Evolutionary conservation across 2,113 vertebrate genomes (phyloP), one percentile per base, ranked within the genome.

Genomic region (Lipophrys pholis): DNA sequence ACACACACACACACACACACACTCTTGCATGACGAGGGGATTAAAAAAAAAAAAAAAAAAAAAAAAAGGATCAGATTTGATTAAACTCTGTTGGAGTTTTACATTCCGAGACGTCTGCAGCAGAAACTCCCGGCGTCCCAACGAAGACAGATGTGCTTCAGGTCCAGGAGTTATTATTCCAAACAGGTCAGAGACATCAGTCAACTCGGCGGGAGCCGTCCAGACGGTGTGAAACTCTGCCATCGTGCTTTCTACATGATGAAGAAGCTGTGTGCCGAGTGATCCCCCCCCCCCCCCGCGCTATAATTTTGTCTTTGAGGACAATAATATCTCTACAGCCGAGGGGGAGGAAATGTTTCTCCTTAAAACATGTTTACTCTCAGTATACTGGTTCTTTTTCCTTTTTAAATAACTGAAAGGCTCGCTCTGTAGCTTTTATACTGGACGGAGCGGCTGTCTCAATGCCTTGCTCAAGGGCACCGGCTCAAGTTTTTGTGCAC

Each of bases 61-160:
- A n/a, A n/a, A n/a, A n/a, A n/a, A n/a, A n/a, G n/a, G 61, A 56
- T 30, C 30, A 80, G 30, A 75, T 90, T 67, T 89, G 65, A 87
- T 84, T 73, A 81, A 85, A 73, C 39, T 76, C 58, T 73, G 78
- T 70, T 70, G 80, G 82, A 82, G 89, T 82, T 83, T 71, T n/a
- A 86, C 80, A 90, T 86, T 90, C 76, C 87, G 39, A 6, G 67
- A 64, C 61, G 69, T 72, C 61, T 56, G 7, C 57, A 76, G 15
- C 63, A 59, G 51, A 78, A 45, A 87, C 63, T 49, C 69, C 59
- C 8, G 5, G 56, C 66, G 78, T 38, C 39, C 49, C 79, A 60
- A 80, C 52, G 63, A 79, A 85, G 76, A 84, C 53, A 56, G 81
- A 81, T 76, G 70, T 66, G 65, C 69, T 76, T 70, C 45, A n/a